Conservation (phyloP, 2,113 vertebrate genomes). For the Takifugu flavidus region DNA sequence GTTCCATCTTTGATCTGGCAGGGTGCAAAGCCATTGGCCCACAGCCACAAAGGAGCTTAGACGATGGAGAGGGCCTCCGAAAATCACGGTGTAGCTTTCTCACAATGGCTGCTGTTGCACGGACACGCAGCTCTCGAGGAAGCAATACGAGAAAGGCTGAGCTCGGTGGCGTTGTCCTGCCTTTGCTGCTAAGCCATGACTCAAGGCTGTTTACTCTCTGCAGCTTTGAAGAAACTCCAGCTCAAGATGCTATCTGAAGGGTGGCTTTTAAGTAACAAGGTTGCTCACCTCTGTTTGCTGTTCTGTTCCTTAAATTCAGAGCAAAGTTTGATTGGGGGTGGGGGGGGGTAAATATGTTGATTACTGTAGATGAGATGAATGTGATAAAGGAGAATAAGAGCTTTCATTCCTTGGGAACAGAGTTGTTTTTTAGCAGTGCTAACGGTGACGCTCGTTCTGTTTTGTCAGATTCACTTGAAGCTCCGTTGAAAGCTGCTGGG, state of each 20-base stretch:
- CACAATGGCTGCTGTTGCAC: conserved; percentile 62
- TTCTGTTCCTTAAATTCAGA: conserved; percentile 15
- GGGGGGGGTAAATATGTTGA: conserved; percentile 19
- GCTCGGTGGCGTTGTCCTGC: conserved; percentile 50
- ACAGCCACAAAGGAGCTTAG: conserved; percentile 71
- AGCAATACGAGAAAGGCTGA: conserved; percentile 50
- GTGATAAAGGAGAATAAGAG: conserved; percentile 12
- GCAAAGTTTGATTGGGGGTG: neutral
- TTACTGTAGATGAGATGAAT: conserved; percentile 30
- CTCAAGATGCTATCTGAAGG: conserved; percentile 57
- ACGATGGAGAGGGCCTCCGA: conserved; percentile 62
- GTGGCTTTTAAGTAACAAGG: conserved; percentile 23
- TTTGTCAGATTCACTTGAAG: conserved; percentile 51
- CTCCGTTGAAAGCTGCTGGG: conserved; percentile 48
- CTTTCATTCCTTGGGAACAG: conserved; percentile 24
- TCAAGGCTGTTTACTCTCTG: conserved; percentile 55
- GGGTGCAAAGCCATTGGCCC: conserved; percentile 71
- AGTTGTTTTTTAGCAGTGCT: conserved; percentile 33
- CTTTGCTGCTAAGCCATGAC: conserved; percentile 53
- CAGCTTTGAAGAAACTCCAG: conserved; percentile 59
- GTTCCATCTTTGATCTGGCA: conserved; percentile 74
- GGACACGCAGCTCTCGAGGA: conserved; percentile 56
- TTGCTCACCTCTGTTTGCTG: conserved; percentile 4
- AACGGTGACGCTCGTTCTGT: conserved; percentile 22
- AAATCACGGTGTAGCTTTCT: conserved; percentile 64